Conservation (phyloP, 1,140 invertebrate species). For the Drosophila orosa region DNA sequence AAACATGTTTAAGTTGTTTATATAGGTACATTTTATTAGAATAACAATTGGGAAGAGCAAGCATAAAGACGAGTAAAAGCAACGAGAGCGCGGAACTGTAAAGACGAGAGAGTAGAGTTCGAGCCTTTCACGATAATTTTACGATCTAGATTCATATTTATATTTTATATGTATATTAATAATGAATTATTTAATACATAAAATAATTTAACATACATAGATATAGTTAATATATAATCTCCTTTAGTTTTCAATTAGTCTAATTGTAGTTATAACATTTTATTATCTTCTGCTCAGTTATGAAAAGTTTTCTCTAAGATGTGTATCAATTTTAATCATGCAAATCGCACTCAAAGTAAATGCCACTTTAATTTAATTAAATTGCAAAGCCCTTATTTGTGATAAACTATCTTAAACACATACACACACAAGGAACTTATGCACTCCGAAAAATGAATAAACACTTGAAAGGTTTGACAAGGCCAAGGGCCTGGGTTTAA, state of each 20-base stretch:
- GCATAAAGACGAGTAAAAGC: no score
- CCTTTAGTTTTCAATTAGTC: not conserved
- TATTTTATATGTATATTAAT: no score
- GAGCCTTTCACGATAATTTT: no score
- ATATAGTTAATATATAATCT: not conserved
- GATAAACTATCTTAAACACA: conserved; percentile 20
- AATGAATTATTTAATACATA: not conserved
- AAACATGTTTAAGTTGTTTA: no score
- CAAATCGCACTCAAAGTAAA: not conserved
- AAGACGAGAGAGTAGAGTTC: no score
- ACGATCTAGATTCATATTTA: no score
- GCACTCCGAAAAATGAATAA: conserved; percentile 20
- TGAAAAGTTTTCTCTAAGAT: not conserved
- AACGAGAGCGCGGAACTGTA: no score
- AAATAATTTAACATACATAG: not conserved
- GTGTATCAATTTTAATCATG: conserved; percentile 4
- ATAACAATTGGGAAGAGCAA: no score
- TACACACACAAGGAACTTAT: conserved; percentile 9
- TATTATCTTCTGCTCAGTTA: not conserved
- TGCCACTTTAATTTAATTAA: conserved; percentile 56
- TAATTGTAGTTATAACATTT: not conserved
- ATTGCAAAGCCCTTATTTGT: conserved; percentile 27
- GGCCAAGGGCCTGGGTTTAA: conserved; percentile 18
- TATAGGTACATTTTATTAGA: no score
- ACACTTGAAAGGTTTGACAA: conserved; percentile 12